Evolutionary conservation across 2,888 invertebrate genomes (phyloP).

Genomic region (Anodontia alba): DNA sequence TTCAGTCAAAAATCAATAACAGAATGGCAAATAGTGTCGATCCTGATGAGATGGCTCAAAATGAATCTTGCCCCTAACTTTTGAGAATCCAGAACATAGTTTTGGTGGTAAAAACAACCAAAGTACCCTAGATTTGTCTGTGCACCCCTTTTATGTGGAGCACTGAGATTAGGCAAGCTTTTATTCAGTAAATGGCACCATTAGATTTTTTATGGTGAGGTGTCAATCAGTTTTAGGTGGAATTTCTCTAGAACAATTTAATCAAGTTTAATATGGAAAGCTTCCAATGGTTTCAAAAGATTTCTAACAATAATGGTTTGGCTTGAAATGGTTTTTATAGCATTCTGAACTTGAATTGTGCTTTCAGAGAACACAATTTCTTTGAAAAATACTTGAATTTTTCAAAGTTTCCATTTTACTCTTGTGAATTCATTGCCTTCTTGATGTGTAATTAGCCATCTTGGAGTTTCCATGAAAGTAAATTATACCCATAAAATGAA

Average conservation of each 20-base stretch:
- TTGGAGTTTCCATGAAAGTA: not conserved
- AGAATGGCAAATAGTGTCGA: no score
- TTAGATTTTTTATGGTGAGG: no score
- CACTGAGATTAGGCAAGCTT: not conserved
- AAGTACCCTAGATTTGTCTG: no score
- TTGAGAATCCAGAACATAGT: no score
- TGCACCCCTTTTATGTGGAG: no score
- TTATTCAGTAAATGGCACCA: no score
- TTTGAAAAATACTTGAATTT: not conserved
- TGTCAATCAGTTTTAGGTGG: not conserved
- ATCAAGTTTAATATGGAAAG: conserved; percentile 4
- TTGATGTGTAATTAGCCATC: not conserved
- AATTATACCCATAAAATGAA: not conserved
- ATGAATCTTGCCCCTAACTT: no score
- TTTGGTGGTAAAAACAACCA: no score
- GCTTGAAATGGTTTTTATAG: conserved; percentile 7
- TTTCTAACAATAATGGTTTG: not conserved
- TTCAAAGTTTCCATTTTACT: not conserved
- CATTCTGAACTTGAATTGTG: not conserved
- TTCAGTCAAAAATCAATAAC: no score
- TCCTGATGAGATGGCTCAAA: no score
- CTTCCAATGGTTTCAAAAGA: not conserved
- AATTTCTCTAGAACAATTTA: not conserved
- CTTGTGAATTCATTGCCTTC: not conserved
- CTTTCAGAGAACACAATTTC: not conserved